These are phyloP conservation scores for mouse (Mus musculus) DNA, from an alignment of 2,113 vertebrate genomes.

Conservation along the genomic window DNA sequence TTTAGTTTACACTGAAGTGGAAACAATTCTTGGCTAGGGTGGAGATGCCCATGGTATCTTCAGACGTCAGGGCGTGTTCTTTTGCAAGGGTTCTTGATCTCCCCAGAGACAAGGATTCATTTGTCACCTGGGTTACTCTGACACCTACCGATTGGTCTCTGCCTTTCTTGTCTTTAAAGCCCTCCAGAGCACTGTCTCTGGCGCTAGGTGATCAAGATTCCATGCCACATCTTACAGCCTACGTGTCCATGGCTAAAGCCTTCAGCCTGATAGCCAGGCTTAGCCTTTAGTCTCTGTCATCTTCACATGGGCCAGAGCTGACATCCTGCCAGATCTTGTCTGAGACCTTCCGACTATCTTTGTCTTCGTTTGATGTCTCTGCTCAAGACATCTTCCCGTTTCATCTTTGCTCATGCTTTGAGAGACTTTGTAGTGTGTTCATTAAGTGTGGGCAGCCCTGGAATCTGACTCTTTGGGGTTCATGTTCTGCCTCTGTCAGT, in stretches of 20 bases:
- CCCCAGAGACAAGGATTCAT: neutral
- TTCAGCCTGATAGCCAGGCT: neutral
- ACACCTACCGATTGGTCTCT: neutral
- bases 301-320: neutral
- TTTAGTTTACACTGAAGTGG: constrained; percentile 22
- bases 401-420: constrained; percentile 32
- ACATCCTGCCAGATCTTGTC: constrained; percentile 26
- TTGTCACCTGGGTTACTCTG: neutral
- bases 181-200: neutral
- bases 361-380: constrained; percentile 49
- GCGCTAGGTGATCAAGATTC: neutral
- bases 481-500: constrained; percentile 47
- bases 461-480: constrained; percentile 50
- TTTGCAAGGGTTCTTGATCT: neutral
- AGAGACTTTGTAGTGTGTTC: constrained; percentile 51
- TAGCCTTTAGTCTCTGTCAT: neutral
- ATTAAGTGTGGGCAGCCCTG: constrained; percentile 25
- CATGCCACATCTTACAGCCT: neutral
- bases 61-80: neutral
- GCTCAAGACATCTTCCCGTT: neutral
- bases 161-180: neutral
- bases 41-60: neutral
- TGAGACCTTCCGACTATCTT: neutral
- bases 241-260: neutral
- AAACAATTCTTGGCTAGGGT: neutral